Conservation (phyloP, 2,113 vertebrate genomes). For the Antechinus stuartii region DNA sequence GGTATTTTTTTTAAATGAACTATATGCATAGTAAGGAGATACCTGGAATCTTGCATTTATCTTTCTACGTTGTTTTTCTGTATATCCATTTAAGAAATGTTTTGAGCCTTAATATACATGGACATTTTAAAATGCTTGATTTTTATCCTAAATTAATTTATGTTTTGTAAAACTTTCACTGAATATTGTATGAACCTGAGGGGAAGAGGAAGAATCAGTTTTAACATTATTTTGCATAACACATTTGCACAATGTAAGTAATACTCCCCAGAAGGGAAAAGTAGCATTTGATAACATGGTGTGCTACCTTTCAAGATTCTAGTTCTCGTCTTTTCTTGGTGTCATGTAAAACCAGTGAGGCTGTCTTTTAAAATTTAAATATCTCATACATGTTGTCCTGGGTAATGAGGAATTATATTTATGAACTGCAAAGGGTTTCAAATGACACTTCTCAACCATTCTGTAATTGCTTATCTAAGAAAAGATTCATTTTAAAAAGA, state of each 20-base stretch:
- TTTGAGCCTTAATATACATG: slow-evolving; percentile 62
- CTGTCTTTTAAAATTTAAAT: slow-evolving; percentile 68
- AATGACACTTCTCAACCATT: slow-evolving; percentile 64
- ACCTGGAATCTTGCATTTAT: not conserved
- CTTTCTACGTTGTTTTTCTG: slow-evolving; percentile 13
- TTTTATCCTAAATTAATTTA: slow-evolving; percentile 81
- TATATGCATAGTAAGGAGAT: not conserved
- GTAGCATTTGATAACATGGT: slow-evolving; percentile 72
- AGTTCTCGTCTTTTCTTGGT: slow-evolving; percentile 49
- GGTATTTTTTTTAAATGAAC: not conserved
- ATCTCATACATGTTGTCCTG: slow-evolving; percentile 44
- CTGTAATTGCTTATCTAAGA: slow-evolving; percentile 73
- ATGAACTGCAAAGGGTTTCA: slow-evolving; percentile 60
- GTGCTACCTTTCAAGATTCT: slow-evolving; percentile 66
- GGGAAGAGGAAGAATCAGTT: slow-evolving; percentile 81
- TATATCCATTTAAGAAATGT: slow-evolving; percentile 37
- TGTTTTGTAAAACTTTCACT: slow-evolving; percentile 77
- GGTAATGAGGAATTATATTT: slow-evolving; percentile 58
- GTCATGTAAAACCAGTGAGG: slow-evolving; percentile 59
- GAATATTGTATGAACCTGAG: slow-evolving; percentile 80
- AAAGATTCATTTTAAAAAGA: slow-evolving; percentile 59
- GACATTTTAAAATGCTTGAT: slow-evolving; percentile 72
- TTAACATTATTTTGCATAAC: slow-evolving; percentile 83
- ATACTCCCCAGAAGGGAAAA: slow-evolving; percentile 80
- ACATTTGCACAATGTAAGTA: slow-evolving; percentile 79